Conservation (phyloP, 2,797 vertebrate genomes). For the Botia kubotai region DNA sequence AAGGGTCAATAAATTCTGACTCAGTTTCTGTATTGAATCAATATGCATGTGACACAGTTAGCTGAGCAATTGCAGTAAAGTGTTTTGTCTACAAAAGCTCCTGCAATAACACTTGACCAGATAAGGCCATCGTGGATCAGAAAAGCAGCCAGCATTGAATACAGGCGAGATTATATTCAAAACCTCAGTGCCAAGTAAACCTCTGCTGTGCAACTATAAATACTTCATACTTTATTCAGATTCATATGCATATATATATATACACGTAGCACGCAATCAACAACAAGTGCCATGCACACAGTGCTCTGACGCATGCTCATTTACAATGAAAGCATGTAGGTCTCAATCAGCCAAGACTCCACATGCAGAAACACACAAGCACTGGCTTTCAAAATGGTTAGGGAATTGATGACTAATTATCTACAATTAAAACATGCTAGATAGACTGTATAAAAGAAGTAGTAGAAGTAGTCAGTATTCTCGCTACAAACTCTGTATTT, state of each 20-base stretch:
- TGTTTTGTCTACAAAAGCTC: neutral
- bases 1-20: conserved; percentile 28
- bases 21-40: conserved; percentile 36
- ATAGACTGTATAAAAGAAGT: neutral
- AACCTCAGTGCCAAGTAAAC: conserved; percentile 27
- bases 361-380: neutral
- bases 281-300: conserved; percentile 37
- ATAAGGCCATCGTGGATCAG: conserved; percentile 10
- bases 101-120: neutral
- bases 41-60: conserved; percentile 14
- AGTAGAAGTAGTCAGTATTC: no score
- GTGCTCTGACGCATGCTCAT: conserved; percentile 44
- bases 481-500: neutral
- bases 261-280: conserved; percentile 39
- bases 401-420: conserved; percentile 6
- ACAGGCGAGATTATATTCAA: neutral
- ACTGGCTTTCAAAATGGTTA: conserved; percentile 17
- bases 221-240: conserved; percentile 52
- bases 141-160: neutral
- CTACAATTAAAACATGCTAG: neutral
- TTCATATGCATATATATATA: conserved; percentile 23
- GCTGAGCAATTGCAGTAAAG: neutral
- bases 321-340: conserved; percentile 56
- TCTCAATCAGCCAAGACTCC: conserved; percentile 39
- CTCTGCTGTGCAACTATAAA: conserved; percentile 49